Percentiles rank a stretch among this genome's conserved stretches.
Evolutionary conservation across 2,113 vertebrate genomes (phyloP).

Genomic region (Brachirus orientalis): DNA sequence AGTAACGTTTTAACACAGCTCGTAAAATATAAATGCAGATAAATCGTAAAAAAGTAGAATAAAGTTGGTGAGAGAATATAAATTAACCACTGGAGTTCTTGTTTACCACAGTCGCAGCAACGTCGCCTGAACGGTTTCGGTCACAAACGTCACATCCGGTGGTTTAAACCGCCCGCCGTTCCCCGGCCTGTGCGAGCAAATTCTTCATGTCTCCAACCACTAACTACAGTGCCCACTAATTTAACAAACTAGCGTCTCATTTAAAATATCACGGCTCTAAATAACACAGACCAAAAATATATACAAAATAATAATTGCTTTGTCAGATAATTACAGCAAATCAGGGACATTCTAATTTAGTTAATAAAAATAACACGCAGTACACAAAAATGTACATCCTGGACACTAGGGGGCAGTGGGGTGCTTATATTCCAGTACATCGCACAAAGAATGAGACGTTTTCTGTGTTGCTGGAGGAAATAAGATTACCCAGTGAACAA

Average conservation of each 20-base stretch:
- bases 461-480: not conserved
- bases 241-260: too few species aligned
- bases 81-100: not conserved
- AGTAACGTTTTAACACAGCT: not conserved
- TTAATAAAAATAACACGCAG: not conserved
- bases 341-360: too few species aligned
- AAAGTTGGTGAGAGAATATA: rapidly evolving
- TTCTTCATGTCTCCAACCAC: not conserved
- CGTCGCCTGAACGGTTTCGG: slow-evolving; percentile 3
- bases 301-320: too few species aligned
- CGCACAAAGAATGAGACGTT: not conserved
- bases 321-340: not conserved
- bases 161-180: slow-evolving; percentile 68
- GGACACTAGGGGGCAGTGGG: not conserved
- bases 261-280: not conserved
- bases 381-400: not conserved
- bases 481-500: not conserved
- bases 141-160: slow-evolving; percentile 68
- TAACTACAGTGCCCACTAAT: not conserved
- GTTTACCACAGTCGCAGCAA: slow-evolving; percentile 36
- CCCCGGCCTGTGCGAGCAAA: not conserved
- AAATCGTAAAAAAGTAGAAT: rapidly evolving
- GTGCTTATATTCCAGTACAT: not conserved
- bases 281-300: too few species aligned
- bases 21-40: too few species aligned